A percentile compares a stretch with the other conserved stretches of the same genome.
Conservation (phyloP, 2,888 invertebrate species). For the Pediacus dermestoides region DNA sequence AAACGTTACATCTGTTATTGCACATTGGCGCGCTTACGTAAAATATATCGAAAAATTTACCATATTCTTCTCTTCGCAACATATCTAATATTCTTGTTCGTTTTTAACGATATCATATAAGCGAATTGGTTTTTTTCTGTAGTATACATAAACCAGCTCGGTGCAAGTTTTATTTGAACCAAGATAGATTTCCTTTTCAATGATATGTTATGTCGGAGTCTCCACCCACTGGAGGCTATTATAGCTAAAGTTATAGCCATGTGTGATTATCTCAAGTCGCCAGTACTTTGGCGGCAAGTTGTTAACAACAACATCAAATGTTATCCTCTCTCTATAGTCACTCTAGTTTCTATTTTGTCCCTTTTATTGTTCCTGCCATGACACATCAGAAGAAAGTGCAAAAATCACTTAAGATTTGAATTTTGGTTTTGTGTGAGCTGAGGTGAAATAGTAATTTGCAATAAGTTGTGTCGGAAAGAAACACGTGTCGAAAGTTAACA, state of each 20-base stretch:
- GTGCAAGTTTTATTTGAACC: conserved; percentile 7
- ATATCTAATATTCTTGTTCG: no score
- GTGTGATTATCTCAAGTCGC: conserved; percentile 27
- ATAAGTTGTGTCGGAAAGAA: conserved; percentile 28
- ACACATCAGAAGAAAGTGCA: no score
- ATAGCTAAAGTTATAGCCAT: conserved; percentile 31
- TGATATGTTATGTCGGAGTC: conserved; percentile 8
- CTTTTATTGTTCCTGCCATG: conserved; percentile 4
- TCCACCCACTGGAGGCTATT: conserved; percentile 32
- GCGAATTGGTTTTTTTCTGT: no score
- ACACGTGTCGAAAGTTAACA: conserved; percentile 28
- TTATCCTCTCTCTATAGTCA: conserved; percentile 7
- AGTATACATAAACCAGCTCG: no score
- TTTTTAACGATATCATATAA: no score
- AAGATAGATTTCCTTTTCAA: conserved; percentile 4
- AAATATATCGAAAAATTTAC: no score
- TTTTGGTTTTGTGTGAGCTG: no score
- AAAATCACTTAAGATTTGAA: no score
- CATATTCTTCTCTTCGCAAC: no score
- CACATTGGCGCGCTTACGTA: conserved; percentile 4
- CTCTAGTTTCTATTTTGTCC: conserved; percentile 2
- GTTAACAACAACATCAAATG: conserved; percentile 22
- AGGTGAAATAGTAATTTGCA: conserved; percentile 31
- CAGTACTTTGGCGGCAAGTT: conserved; percentile 28
- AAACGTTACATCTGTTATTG: conserved; percentile 6